Evolutionary conservation across 1,140 invertebrate genomes (phyloP).

Genomic region (Lordiphosa clarofinis): DNA sequence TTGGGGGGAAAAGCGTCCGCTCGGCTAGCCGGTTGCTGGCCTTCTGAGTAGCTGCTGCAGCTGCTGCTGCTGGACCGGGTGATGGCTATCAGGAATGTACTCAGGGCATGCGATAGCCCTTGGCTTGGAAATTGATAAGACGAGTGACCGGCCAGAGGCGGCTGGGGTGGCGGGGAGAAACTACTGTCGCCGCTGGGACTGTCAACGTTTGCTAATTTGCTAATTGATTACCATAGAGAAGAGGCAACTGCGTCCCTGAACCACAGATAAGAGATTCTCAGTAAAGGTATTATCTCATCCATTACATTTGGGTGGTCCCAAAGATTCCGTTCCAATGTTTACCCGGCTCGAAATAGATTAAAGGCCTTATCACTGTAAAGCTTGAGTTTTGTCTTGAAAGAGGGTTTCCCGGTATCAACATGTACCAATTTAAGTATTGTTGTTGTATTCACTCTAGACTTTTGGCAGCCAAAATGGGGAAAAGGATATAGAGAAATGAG

Average conservation of each 20-base stretch:
- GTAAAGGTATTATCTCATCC: constrained; percentile 30
- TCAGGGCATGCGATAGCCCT: constrained; percentile 50
- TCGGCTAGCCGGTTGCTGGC: constrained; percentile 46
- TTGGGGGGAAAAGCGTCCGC: constrained; percentile 30
- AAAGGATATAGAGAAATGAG: constrained; percentile 10
- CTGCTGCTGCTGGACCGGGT: background rate
- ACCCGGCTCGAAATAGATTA: constrained; percentile 13
- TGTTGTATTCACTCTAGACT: constrained; percentile 47
- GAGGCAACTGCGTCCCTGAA: constrained; percentile 18
- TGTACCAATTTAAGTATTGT: background rate
- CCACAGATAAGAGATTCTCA: constrained; percentile 32
- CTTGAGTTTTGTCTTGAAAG: constrained; percentile 22
- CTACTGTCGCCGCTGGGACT: background rate
- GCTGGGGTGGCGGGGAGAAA: background rate
- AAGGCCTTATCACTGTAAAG: constrained; percentile 31
- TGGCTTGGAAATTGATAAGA: constrained; percentile 34
- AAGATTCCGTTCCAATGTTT: background rate
- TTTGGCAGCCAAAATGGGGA: constrained; percentile 6
- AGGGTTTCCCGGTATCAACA: constrained; percentile 40
- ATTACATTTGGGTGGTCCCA: constrained; percentile 51
- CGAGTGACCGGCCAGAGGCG: constrained; percentile 4
- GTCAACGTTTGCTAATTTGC: constrained; percentile 61
- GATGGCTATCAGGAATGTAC: constrained; percentile 29
- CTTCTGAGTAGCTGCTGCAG: constrained; percentile 38
- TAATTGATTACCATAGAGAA: constrained; percentile 60